These are phyloP conservation scores for Ammodytes marinus DNA, from an alignment of 2,113 vertebrate genomes.

Conservation along the genomic window DNA sequence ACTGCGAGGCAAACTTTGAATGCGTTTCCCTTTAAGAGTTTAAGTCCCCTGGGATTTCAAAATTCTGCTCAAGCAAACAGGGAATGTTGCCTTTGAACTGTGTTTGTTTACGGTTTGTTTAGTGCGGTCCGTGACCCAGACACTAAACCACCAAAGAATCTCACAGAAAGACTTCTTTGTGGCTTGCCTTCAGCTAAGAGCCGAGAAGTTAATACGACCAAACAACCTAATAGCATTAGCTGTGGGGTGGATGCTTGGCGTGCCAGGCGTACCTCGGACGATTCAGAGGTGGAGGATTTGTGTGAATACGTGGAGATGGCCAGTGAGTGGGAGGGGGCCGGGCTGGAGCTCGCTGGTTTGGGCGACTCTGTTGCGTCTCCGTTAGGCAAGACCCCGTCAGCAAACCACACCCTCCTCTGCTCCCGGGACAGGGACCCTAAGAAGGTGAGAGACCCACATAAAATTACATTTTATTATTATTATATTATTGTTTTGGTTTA, in stretches of 20 bases:
- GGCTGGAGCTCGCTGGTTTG: slow-evolving; percentile 87
- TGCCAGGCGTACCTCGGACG: slow-evolving; percentile 86
- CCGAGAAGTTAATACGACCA: not conserved
- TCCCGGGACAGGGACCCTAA: slow-evolving; percentile 88
- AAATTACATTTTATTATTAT: not conserved
- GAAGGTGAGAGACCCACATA: not conserved
- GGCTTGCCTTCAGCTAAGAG: slow-evolving; percentile 12
- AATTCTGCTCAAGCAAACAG: slow-evolving; percentile 41
- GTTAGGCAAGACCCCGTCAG: slow-evolving; percentile 95
- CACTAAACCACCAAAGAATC: slow-evolving; percentile 17
- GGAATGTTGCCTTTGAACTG: slow-evolving; percentile 41
- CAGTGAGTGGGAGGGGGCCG: slow-evolving; percentile 84
- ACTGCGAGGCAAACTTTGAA: not conserved
- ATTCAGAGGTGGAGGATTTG: slow-evolving; percentile 86
- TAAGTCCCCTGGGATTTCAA: slow-evolving; percentile 12
- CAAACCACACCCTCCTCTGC: slow-evolving; percentile 97
- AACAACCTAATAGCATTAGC: slow-evolving; percentile 46
- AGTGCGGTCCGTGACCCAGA: slow-evolving; percentile 10
- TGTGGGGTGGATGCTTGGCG: slow-evolving; percentile 1
- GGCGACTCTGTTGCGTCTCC: slow-evolving; percentile 93
- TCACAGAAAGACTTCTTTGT: slow-evolving; percentile 55
- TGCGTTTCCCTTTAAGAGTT: slow-evolving; percentile 10
- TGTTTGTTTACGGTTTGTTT: slow-evolving; percentile 7
- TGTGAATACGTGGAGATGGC: slow-evolving; percentile 84
- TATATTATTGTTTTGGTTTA: not conserved